Evolutionary conservation across 1,140 invertebrate genomes (phyloP).

Genomic region (Battus philenor): DNA sequence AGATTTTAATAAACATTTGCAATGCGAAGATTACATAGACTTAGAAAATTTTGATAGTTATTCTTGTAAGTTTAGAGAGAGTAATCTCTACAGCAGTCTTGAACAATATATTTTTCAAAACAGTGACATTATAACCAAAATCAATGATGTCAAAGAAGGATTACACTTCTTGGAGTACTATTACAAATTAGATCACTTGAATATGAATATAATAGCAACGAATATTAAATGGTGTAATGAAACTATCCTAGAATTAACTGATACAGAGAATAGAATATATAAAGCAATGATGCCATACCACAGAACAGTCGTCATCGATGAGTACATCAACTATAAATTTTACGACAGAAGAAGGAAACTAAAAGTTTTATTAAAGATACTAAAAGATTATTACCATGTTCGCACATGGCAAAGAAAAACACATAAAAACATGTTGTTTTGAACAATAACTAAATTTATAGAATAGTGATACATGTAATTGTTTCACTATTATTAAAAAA

Average conservation of each 20-base stretch:
- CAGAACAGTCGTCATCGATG: conserved; percentile 27
- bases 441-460: too few species aligned
- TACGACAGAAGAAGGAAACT: conserved; percentile 26
- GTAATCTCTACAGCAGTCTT: conserved; percentile 24
- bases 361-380: conserved; percentile 21
- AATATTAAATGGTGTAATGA: conserved; percentile 27
- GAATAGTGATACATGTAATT: too few species aligned
- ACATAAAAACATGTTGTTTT: too few species aligned
- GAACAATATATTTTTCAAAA: conserved; percentile 22
- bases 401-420: conserved; percentile 25
- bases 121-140: conserved; percentile 21
- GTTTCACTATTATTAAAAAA: too few species aligned
- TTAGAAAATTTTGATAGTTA: conserved; percentile 27
- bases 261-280: conserved; percentile 24
- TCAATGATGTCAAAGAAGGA: conserved; percentile 24
- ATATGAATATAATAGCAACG: conserved; percentile 25
- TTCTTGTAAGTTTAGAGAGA: conserved; percentile 32
- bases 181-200: conserved; percentile 27
- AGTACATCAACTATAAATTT: conserved; percentile 42
- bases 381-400: conserved; percentile 21
- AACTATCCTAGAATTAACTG: conserved; percentile 21
- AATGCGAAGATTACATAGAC: conserved; percentile 19
- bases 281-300: conserved; percentile 29
- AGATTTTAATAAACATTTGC: conserved; percentile 21
- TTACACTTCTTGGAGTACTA: conserved; percentile 31